phyloP scores from a whole-genome alignment of 2,113 vertebrate genomes.

The Pelobates fuscus region DNA sequence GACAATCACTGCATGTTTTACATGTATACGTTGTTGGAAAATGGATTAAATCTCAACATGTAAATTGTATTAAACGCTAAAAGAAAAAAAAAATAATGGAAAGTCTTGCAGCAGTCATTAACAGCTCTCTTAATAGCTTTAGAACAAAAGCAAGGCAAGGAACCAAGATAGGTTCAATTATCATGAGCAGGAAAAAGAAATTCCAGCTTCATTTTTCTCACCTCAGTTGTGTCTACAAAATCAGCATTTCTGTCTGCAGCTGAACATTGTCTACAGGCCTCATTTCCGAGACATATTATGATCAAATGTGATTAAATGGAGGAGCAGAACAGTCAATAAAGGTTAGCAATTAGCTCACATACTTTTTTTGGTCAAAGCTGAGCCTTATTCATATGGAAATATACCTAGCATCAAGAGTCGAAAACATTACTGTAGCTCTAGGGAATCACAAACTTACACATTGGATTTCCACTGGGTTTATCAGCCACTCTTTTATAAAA shows the following conservation, averaged over 20 bases:
- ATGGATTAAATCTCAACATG: no score
- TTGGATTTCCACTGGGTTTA: conserved; percentile 26
- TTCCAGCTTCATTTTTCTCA: conserved; percentile 16
- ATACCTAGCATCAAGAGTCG: neutral
- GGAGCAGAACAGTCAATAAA: neutral
- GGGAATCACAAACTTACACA: conserved; percentile 36
- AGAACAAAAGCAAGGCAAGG: no score
- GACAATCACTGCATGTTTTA: no score
- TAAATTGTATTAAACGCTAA: no score
- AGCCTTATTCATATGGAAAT: conserved; percentile 41
- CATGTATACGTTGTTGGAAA: no score
- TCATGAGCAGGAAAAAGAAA: neutral
- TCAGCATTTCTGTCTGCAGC: conserved; percentile 5
- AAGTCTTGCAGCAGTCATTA: no score
- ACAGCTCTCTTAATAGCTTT: no score
- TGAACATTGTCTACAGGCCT: conserved; percentile 21
- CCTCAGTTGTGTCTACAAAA: conserved; percentile 19
- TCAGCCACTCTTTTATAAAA: conserved; percentile 21
- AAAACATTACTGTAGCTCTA: conserved; percentile 34
- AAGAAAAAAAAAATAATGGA: no score
- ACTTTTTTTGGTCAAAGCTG: conserved; percentile 11
- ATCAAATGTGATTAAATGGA: conserved; percentile 28
- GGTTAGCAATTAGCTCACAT: conserved; percentile 31
- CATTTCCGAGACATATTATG: conserved; percentile 9
- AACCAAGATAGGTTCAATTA: no score